Base-by-base conservation (phyloP, 64 coral and sea anemone genomes). In the Platygyra sinensis region DNA sequence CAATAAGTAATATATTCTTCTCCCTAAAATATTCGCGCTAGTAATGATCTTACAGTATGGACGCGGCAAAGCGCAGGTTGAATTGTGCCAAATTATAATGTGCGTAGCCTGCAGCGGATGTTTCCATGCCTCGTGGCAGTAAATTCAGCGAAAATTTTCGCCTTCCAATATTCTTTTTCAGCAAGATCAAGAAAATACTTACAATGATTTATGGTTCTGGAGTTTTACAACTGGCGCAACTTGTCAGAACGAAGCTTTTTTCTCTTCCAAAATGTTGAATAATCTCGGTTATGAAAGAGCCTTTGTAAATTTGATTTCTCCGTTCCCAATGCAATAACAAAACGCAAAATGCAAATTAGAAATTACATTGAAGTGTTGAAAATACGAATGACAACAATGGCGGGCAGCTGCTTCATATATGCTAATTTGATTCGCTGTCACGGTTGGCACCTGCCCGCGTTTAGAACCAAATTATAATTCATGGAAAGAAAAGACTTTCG, bases 391-490 rank as follows among this genome's bases (percentile, higher is more conserved):
- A n/a, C 33, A n/a, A 85, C 63, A 85, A 49, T 69, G 18, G 24
- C 5, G 17, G 12, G 15, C 81, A 63, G 81, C 62, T 85, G 81
- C 62, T 42, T 85, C 38, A 14, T 51, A 72, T 85, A 85, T 85
- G 81, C 81, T 85, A 85, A 85, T 85, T 17, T 85, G 62, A 85
- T 85, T 72, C 81, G 81, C 39, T 65, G 81, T 71, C 81, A 71
- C 5, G 62, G 22, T 39, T 28, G 38, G 11, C 81, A 72, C 81
- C 81, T 85, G 81, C 24, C 24, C 36, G 28, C 18, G 60, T 64
- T 63, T 65, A 14, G 16, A 50, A 85, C 22, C 63, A n/a, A n/a
- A n/a, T n/a, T n/a, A n/a, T n/a, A n/a, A n/a, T n/a, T n/a, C n/a
- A n/a, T n/a, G n/a, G n/a, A n/a, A n/a, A n/a, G n/a, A n/a, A n/a